Conservation (phyloP, 2,797 vertebrate species). For the Pelochelys cantorii region DNA sequence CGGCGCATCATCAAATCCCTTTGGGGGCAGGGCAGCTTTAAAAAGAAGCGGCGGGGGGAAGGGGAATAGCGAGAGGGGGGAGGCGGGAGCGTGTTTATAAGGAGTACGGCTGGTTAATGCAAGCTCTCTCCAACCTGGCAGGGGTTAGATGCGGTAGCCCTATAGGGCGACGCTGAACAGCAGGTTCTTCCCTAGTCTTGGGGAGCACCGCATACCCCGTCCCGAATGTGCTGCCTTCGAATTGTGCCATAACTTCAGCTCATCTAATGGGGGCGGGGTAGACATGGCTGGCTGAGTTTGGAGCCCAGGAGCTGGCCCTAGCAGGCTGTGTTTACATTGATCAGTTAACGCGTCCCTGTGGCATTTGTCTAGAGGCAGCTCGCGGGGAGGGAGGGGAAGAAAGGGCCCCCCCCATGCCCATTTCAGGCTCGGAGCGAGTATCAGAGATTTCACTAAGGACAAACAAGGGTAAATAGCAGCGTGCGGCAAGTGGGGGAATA, state of each 20-base stretch:
- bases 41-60: neutral
- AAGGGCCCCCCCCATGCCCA: neutral
- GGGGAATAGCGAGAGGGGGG: no score
- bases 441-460: constrained; percentile 33
- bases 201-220: neutral
- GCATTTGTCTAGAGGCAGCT: constrained; percentile 37
- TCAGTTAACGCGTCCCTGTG: constrained; percentile 55
- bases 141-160: neutral
- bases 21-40: neutral
- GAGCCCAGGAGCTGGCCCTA: neutral
- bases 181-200: neutral
- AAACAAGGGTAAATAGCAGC: constrained; percentile 68
- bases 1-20: neutral
- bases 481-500: constrained; percentile 18
- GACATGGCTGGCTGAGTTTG: neutral
- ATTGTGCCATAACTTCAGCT: neutral
- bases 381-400: neutral
- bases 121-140: neutral
- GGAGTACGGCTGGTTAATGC: neutral
- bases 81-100: neutral
- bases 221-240: neutral
- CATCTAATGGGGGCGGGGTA: neutral
- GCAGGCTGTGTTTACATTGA: constrained; percentile 33
- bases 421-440: constrained; percentile 14
- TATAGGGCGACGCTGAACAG: no score